phyloP scores from a whole-genome alignment of 2,113 vertebrate species.

The Actinemys pallida region DNA sequence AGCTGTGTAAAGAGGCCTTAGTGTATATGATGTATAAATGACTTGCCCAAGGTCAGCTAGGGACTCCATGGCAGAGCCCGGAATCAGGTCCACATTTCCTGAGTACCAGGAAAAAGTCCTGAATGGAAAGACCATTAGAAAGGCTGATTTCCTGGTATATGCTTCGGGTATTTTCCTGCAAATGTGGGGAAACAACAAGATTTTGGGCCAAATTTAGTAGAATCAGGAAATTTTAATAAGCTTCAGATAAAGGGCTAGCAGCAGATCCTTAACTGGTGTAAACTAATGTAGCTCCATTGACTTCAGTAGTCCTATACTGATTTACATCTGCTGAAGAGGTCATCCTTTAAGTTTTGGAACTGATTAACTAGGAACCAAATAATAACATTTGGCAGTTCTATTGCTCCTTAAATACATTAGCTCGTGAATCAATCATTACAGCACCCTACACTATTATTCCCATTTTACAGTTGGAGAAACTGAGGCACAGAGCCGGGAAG shows the following conservation, averaged over 20 bases:
- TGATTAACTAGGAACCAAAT: constrained; percentile 63
- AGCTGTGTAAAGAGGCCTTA: rapidly evolving
- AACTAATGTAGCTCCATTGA: neutral
- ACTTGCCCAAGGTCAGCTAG: neutral
- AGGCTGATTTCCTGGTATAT: neutral
- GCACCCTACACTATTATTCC: constrained; percentile 50
- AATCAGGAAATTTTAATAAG: neutral
- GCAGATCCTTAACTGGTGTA: neutral
- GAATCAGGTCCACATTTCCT: neutral
- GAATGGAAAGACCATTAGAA: rapidly evolving
- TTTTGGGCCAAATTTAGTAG: neutral
- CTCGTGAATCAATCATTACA: constrained; percentile 46
- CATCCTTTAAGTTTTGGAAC: constrained; percentile 49
- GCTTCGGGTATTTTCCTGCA: neutral
- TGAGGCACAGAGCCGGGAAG: constrained; percentile 13
- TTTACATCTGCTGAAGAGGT: constrained; percentile 11
- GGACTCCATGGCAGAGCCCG: neutral
- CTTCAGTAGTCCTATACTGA: constrained; percentile 57
- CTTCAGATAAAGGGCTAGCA: constrained; percentile 15
- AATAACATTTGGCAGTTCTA: constrained; percentile 34
- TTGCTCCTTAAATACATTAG: constrained; percentile 51
- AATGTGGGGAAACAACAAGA: neutral
- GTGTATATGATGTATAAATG: neutral
- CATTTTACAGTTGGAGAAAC: neutral
- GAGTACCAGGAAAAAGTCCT: neutral